Evolutionary conservation across 2,888 invertebrate genomes (phyloP), one percentile per base, ranked within the genome.

Genomic region (Oligia latruncula): DNA sequence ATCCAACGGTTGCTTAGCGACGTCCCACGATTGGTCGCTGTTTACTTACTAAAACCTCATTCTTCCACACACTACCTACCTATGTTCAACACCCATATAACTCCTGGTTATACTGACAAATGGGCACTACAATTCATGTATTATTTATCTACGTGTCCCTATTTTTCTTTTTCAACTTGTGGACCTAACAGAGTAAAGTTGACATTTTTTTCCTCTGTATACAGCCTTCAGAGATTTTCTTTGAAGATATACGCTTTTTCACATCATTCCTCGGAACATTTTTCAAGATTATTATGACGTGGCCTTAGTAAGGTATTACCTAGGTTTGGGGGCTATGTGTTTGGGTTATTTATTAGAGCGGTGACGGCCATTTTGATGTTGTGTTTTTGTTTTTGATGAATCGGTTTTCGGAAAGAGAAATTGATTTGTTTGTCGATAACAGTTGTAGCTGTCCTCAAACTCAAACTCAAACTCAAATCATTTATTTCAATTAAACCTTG

Each of bases 131-230:
- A 82, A 76, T 90, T 92, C 91, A 93, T 93, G 92, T 93, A 87
- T 92, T 93, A 93, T 93, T 92, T 93, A 93, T 90, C 67, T 91
- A 87, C 77, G 68, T 83, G 86, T 81, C 88, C 88, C 88, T 89
- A 92, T 92, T 91, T 91, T 91, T 92, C 91, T 91, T 92, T 89
- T 91, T 90, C 92, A 91, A 86, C 88, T 80, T 77, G n/a, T 77
- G 62, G 55, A 83, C 79, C 76, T 75, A 68, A 62, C 40, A 43
- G 40, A 87, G 70, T 84, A 71, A 52, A 85, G 66, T 82, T 83
- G 86, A 85, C 86, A 68, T 49, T 78, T 83, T 46, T 87, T 83
- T 76, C 67, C 46, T 78, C 67, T 62, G 11, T 66, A 77, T 70
- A 78, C 72, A 55, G 71, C 71, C 78, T 81, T 83, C 70, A 80